Evolutionary conservation across 2,888 invertebrate species (phyloP).

Genomic region (Galeruca laticollis): DNA sequence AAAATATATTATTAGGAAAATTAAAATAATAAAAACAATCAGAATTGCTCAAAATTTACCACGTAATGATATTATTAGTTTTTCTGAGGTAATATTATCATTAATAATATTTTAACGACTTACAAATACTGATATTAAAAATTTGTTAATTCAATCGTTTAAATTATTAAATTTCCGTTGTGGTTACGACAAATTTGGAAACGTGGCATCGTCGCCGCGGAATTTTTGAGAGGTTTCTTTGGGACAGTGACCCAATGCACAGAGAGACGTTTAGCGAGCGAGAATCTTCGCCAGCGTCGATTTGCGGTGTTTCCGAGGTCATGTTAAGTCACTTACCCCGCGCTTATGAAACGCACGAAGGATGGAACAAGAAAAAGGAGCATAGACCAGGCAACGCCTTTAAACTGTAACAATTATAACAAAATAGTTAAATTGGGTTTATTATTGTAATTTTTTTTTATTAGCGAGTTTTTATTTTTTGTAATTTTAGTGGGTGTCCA

Average conservation of each 20-base stretch:
- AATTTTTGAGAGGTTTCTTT: constrained; percentile 61
- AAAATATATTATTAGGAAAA: too few species aligned
- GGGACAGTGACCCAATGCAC: constrained; percentile 65
- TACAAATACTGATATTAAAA: background rate
- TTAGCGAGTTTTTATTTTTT: too few species aligned
- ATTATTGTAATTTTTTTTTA: too few species aligned
- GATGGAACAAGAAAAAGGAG: constrained; percentile 13
- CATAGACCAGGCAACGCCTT: constrained; percentile 11
- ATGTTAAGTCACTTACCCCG: constrained; percentile 76
- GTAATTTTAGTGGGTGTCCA: too few species aligned
- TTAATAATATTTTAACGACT: too few species aligned
- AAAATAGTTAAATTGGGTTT: too few species aligned
- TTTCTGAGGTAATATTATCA: too few species aligned
- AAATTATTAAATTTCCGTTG: background rate
- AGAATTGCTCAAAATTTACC: too few species aligned
- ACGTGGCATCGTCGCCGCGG: constrained; percentile 2
- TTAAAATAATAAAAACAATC: too few species aligned
- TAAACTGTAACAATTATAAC: too few species aligned
- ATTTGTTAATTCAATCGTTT: background rate
- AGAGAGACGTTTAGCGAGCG: constrained; percentile 49
- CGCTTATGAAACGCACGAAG: constrained; percentile 20
- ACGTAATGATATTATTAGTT: too few species aligned
- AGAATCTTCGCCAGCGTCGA: constrained; percentile 27
- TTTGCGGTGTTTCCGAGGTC: constrained; percentile 67
- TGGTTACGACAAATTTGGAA: background rate